Conservation (phyloP, 2,888 invertebrate species). For the Plagodis dolabraria region DNA sequence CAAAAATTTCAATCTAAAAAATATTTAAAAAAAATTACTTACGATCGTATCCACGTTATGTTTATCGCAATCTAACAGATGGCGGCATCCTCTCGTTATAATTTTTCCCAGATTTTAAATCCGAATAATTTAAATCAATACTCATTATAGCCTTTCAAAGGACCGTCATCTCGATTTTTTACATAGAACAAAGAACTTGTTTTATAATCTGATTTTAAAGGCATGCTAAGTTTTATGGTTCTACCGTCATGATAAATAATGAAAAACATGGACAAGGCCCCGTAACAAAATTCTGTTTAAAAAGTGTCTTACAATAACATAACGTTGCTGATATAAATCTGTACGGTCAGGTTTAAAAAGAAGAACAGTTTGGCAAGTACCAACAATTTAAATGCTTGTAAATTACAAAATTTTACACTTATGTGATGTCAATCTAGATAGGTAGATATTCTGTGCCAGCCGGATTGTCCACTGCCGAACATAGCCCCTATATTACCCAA, state of each 20-base stretch:
- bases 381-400: too few relatives aligned
- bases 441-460: too few relatives aligned
- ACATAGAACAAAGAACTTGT: slow-evolving; percentile 77
- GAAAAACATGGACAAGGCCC: slow-evolving; percentile 62
- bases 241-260: slow-evolving; percentile 71
- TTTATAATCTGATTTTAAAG: slow-evolving; percentile 81
- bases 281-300: slow-evolving; percentile 56
- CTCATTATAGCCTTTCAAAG: slow-evolving; percentile 82
- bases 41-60: slow-evolving; percentile 53
- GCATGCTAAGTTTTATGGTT: slow-evolving; percentile 76
- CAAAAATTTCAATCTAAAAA: too few relatives aligned
- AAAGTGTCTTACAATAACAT: slow-evolving; percentile 55
- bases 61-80: slow-evolving; percentile 53
- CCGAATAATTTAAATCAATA: slow-evolving; percentile 83
- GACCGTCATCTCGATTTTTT: slow-evolving; percentile 76
- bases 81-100: slow-evolving; percentile 77
- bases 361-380: slow-evolving; percentile 15
- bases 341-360: slow-evolving; percentile 43
- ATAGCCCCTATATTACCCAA: too few relatives aligned
- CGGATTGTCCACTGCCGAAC: too few relatives aligned
- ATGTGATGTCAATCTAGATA: too few relatives aligned
- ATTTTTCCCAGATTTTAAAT: slow-evolving; percentile 83
- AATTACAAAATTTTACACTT: too few relatives aligned
- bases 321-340: slow-evolving; percentile 54
- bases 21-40: background rate